phyloP scores from a whole-genome alignment of 2,888 invertebrate species.

The Cabera pusaria region DNA sequence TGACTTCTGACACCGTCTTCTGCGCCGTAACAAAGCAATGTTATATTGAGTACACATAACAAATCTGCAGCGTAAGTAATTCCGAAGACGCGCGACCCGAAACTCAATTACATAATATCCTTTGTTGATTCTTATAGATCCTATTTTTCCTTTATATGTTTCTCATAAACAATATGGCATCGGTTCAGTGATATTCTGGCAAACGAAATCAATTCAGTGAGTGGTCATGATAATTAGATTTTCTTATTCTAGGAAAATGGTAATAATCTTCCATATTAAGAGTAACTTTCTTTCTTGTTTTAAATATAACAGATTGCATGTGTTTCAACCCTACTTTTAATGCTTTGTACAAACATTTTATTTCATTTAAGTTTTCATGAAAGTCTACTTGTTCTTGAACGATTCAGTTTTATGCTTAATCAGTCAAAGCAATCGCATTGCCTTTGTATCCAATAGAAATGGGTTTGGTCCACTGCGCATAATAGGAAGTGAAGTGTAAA shows the following conservation, averaged over 20 bases:
- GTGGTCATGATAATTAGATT: no score
- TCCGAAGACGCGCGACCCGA: constrained; percentile 36
- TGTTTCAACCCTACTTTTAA: no score
- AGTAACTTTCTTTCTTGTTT: no score
- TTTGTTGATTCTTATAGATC: constrained; percentile 34
- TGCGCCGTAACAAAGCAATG: constrained; percentile 52
- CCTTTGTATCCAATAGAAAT: constrained; percentile 39
- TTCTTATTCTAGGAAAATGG: no score
- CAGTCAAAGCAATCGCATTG: constrained; percentile 25
- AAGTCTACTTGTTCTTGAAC: background rate
- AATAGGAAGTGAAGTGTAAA: constrained; percentile 50
- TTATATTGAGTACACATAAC: constrained; percentile 55
- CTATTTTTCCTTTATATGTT: constrained; percentile 21
- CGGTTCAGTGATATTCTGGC: background rate
- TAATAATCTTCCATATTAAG: no score
- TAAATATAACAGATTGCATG: no score
- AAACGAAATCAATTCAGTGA: no score
- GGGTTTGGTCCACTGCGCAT: constrained; percentile 42
- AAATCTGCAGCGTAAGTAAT: constrained; percentile 50
- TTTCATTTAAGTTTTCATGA: no score
- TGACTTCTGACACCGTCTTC: constrained; percentile 71
- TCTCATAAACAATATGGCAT: constrained; percentile 3
- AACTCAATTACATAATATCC: constrained; percentile 50
- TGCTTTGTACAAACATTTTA: no score
- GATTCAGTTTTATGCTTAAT: constrained; percentile 18